These are phyloP conservation scores for Byasa hedistus DNA, from an alignment of 2,888 invertebrate genomes.

Conservation along the genomic window DNA sequence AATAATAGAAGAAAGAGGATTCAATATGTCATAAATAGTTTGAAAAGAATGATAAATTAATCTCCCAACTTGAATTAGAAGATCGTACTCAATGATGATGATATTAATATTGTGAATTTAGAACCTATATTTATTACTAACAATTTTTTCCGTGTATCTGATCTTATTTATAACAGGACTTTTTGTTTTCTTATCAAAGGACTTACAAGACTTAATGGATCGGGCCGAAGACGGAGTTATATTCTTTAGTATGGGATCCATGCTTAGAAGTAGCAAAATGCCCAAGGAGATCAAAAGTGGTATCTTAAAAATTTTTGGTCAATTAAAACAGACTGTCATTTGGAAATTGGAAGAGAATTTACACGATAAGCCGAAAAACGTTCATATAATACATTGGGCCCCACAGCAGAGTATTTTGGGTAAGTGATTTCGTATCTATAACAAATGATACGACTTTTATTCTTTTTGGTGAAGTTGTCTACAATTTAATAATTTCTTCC, in stretches of 20 bases:
- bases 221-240: constrained; percentile 65
- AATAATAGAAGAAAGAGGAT: no score
- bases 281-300: constrained; percentile 49
- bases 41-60: no score
- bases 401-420: constrained; percentile 56
- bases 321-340: constrained; percentile 68
- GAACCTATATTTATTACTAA: no score
- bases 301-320: constrained; percentile 58
- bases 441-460: not conserved
- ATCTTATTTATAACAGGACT: not conserved
- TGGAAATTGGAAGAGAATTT: constrained; percentile 55
- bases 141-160: no score
- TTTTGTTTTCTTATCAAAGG: constrained; percentile 38
- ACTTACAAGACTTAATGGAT: constrained; percentile 63
- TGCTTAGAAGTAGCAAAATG: constrained; percentile 54
- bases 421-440: constrained; percentile 32
- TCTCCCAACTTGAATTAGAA: no score
- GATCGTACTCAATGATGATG: no score
- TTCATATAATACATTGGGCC: constrained; percentile 52
- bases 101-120: no score
- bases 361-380: constrained; percentile 44
- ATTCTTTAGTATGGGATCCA: constrained; percentile 75
- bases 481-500: not conserved
- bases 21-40: no score
- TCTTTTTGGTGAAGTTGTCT: not conserved